Base-by-base conservation (phyloP, 2,113 vertebrate genomes). In the Agapornis roseicollis region DNA sequence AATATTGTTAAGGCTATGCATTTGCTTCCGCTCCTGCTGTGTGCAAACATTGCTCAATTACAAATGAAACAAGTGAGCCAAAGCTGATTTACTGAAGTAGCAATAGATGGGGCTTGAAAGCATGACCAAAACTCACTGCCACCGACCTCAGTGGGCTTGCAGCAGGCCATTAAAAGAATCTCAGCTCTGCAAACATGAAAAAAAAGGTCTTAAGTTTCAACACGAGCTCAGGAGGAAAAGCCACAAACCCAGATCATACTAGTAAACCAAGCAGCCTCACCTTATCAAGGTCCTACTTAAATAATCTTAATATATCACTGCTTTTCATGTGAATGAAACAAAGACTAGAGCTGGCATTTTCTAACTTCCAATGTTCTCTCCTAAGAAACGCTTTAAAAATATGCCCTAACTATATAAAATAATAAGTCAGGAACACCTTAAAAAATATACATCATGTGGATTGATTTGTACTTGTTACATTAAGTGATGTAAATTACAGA, bases 391-490 rank as follows among this genome's bases (percentile, higher is more conserved):
- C 42, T 64, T 94, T 79, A 37, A 61, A 94, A 89, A 79, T 47
- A 73, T 4, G 4, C 28, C 53, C 13, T 24, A 47, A 60, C 18
- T 69, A 47, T 16, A 41, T 50, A 70, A 77, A 94, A 88, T 80
- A 72, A 91, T 37, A 85, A 94, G 47, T 23, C 10, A 23, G 39
- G n/a, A 89, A 70, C 61, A 20, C 20, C 89, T 88, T 5, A 9
- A 85, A 92, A 92, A 89, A 87, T 19, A 41, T 0, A 18, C 28
- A 78, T 41, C 22, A 18, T 25, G 35, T 13, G 41, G 56, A 87
- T 31, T 89, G 77, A 94, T 93, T 90, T 81, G 52, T 72, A 56
- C 56, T 72, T 94, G 84, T 89, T 93, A 92, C 17, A 16, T 31
- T 64, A 79, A 85, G 56, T 46, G 73, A 82, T 50, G 49, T 46